phyloP scores from a whole-genome alignment of 2,888 invertebrate genomes.

The Hoplodrina ambigua region DNA sequence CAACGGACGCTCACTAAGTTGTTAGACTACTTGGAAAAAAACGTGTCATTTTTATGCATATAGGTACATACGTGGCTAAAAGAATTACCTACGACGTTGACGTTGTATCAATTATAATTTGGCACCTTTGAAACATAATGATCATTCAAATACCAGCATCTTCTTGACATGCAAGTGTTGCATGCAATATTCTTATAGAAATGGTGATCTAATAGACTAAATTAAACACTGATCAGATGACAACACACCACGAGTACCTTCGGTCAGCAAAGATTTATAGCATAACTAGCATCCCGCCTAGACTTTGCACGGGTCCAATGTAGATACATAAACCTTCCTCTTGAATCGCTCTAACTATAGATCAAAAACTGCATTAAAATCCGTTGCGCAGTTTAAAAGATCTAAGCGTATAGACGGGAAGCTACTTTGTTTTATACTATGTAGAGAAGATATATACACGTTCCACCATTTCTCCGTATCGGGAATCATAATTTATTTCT shows the following conservation, averaged over 20 bases:
- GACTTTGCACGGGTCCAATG: no score
- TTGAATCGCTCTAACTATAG: no score
- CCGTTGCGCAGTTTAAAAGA: no score
- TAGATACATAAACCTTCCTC: no score
- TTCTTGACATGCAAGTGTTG: slow-evolving; percentile 26
- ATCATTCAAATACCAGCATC: slow-evolving; percentile 22
- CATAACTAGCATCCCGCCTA: not conserved
- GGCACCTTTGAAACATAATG: slow-evolving; percentile 24
- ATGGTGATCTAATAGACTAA: not conserved
- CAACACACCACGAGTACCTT: not conserved
- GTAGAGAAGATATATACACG: slow-evolving; percentile 21
- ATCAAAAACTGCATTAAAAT: no score
- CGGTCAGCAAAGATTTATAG: slow-evolving; percentile 25
- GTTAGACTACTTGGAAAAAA: slow-evolving; percentile 20
- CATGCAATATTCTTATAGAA: slow-evolving; percentile 20
- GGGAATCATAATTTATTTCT: slow-evolving; percentile 7
- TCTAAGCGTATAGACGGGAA: no score
- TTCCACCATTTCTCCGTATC: slow-evolving; percentile 26
- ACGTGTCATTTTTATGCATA: slow-evolving; percentile 1
- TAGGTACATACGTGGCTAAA: slow-evolving; percentile 9
- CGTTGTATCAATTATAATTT: slow-evolving; percentile 22
- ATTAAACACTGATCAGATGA: slow-evolving; percentile 10
- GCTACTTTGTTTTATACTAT: no score
- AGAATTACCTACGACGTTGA: not conserved
- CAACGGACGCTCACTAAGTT: slow-evolving; percentile 33